These are phyloP conservation scores for Ascaphus truei DNA, from an alignment of 2,113 vertebrate species.

Conservation along the genomic window DNA sequence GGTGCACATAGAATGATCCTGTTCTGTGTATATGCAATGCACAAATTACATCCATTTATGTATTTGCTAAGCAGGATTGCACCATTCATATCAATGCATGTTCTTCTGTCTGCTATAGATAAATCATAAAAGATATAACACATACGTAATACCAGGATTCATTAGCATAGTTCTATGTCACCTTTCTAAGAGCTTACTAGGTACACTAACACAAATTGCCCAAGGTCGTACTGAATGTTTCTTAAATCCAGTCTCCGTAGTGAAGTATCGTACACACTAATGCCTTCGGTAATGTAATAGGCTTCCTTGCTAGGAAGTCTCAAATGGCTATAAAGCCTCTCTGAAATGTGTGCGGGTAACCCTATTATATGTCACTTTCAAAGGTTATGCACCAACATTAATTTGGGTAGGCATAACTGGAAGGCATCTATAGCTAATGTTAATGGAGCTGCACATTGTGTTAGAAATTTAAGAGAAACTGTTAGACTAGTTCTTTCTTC, in stretches of 20 bases:
- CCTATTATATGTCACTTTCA: not conserved
- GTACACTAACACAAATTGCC: not conserved
- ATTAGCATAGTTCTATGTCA: no score
- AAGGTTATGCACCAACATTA: no score
- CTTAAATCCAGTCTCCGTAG: not conserved
- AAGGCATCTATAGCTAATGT: no score
- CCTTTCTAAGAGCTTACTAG: not conserved
- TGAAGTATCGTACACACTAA: not conserved
- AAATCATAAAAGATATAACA: no score
- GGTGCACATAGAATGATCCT: no score
- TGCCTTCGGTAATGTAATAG: not conserved
- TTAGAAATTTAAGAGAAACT: not conserved
- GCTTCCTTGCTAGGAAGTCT: not conserved
- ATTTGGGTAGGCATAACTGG: no score
- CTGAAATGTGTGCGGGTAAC: not conserved
- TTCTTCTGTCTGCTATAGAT: not conserved
- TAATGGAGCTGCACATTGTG: no score
- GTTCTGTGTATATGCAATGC: no score
- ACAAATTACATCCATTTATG: slow-evolving; percentile 2
- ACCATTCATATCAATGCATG: not conserved
- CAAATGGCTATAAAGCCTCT: not conserved
- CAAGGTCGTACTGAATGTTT: not conserved
- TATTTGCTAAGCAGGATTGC: no score
- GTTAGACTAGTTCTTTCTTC: not conserved
- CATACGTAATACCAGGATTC: not conserved